Base-by-base conservation (phyloP, 2,888 invertebrate species). In the Ypsolopha sequella region DNA sequence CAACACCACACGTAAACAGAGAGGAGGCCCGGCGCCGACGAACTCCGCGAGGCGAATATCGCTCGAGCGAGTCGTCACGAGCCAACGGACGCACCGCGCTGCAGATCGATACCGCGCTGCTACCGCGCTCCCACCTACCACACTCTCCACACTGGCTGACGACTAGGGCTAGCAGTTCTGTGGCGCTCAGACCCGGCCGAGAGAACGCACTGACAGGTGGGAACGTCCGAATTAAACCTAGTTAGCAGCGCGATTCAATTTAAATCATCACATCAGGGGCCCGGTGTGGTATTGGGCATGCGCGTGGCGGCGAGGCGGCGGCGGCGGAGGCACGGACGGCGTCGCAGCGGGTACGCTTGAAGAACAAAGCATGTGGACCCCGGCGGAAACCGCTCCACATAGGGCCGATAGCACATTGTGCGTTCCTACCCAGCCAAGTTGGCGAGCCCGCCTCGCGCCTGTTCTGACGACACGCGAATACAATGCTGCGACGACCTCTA, bases 21-120 rank as follows among this genome's bases (percentile, higher is more conserved):
- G 38, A 52, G 34, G n/a, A 13, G 43, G 79, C 78, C 80, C 81
- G 81, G 84, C 80, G 81, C 85, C 76, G 76, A 79, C 82, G 80
- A 76, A 81, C 77, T 82, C 71, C 75, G 74, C 73, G 76, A 71
- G 72, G 63, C 77, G 79, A 82, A 75, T 82, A 81, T 84, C 76
- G 76, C 78, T 80, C 74, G 78, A 77, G 74, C 74, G 69, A 73
- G 80, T 69, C 68, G 78, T 72, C 78, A 70, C 80, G 73, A 78
- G 67, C 78, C 34, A 41, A 11, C 50, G 34, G 76, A 69, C 68
- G 73, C 70, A 72, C 76, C 68, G 70, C 66, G 69, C 64, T 74
- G 73, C 76, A 24, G 81, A 84, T 84, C 84, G 80, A 84, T 85
- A 84, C 73, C 67, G 69, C 60, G 45, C 60, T 64, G n/a, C 70